Evolutionary conservation across 64 coral and sea anemone species (phyloP).

Genomic region (Anthopleura sola): DNA sequence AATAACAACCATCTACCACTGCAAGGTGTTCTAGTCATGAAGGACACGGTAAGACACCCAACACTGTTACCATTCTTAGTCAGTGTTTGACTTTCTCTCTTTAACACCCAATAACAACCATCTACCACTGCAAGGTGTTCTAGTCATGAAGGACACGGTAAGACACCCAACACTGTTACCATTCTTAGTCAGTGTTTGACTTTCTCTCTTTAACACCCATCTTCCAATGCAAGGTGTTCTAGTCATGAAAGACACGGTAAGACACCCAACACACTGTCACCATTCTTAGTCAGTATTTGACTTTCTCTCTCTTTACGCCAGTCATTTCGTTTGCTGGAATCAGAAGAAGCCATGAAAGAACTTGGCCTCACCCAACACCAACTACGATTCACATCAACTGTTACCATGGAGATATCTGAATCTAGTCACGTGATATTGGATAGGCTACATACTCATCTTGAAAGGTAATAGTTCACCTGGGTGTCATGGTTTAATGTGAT

Average conservation of each 20-base stretch:
- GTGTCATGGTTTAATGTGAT: not conserved
- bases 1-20: constrained; percentile 88
- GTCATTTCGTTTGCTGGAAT: constrained; percentile 80
- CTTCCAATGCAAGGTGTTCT: constrained; percentile 91
- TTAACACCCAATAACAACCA: constrained; percentile 74
- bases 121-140: constrained; percentile 85
- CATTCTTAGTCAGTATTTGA: not conserved
- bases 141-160: constrained; percentile 95
- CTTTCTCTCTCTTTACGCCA: not conserved
- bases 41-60: constrained; percentile 67
- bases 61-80: not conserved
- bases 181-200: not conserved
- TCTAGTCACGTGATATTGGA: constrained; percentile 71
- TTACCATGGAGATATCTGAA: constrained; percentile 69
- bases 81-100: not conserved
- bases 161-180: not conserved
- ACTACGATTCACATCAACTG: constrained; percentile 89
- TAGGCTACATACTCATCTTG: constrained; percentile 61
- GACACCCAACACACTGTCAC: not conserved
- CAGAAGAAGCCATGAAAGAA: constrained; percentile 81
- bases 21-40: constrained; percentile 94
- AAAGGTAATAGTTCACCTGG: constrained; percentile 34
- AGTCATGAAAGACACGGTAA: constrained; percentile 93
- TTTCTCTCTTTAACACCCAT: constrained; percentile 28
- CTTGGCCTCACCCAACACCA: constrained; percentile 88